These are phyloP conservation scores for Dynastes grantii DNA, from an alignment of 2,888 invertebrate genomes.

Conservation along the genomic window DNA sequence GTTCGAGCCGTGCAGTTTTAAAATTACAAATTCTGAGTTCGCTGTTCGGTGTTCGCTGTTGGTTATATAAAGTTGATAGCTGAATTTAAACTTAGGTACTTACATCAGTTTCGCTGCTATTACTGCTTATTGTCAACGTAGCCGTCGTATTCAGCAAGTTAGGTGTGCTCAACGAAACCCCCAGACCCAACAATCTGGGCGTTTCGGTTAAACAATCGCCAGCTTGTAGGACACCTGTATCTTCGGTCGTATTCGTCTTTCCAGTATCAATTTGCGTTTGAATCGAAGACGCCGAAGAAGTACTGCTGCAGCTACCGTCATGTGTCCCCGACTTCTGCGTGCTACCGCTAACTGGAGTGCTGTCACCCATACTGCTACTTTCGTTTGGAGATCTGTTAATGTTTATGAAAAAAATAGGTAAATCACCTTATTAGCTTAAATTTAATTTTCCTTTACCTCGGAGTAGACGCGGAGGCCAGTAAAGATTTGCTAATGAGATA, in stretches of 20 bases:
- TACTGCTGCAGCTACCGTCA: conserved; percentile 55
- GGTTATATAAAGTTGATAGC: no score
- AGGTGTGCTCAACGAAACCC: conserved; percentile 68
- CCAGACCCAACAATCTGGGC: conserved; percentile 63
- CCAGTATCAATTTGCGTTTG: conserved; percentile 60
- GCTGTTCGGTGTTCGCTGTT: no score
- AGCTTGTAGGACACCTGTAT: conserved; percentile 50
- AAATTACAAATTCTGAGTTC: no score
- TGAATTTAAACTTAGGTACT: neutral
- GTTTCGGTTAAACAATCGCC: conserved; percentile 57
- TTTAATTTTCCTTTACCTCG: conserved; percentile 26
- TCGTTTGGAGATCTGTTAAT: conserved; percentile 23
- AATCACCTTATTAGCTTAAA: no score
- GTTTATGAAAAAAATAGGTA: neutral
- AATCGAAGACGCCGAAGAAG: conserved; percentile 61
- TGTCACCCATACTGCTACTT: conserved; percentile 24
- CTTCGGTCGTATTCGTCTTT: conserved; percentile 55
- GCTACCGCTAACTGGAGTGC: neutral
- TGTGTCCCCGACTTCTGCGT: conserved; percentile 24
- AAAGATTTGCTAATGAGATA: conserved; percentile 49
- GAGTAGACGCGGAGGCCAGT: conserved; percentile 36
- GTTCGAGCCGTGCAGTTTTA: no score
- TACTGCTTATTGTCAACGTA: conserved; percentile 68
- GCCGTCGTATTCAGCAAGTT: conserved; percentile 67
- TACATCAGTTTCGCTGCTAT: conserved; percentile 65